Percentiles rank a stretch among this genome's conserved stretches.
These are phyloP conservation scores for Platichthys flesus DNA, from an alignment of 2,113 vertebrate genomes.

Conservation along the genomic window DNA sequence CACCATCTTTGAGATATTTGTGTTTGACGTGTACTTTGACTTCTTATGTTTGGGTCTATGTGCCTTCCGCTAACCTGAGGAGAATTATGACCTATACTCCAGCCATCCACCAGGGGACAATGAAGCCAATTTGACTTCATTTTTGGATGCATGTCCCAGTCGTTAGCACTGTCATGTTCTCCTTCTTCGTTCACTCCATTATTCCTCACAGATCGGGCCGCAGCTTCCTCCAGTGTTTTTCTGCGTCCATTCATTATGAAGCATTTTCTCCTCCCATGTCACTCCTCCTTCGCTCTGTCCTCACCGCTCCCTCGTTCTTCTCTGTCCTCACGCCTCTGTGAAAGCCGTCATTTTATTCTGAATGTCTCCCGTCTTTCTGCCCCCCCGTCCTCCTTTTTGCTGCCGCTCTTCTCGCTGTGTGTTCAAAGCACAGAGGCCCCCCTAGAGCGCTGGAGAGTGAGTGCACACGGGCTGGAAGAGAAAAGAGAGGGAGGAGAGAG, in stretches of 20 bases:
- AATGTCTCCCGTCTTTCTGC: conserved; percentile 26
- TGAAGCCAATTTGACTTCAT: no score
- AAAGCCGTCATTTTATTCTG: conserved; percentile 35
- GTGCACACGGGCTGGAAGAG: conserved; percentile 27
- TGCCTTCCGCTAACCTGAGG: no score
- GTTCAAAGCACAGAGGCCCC: conserved; percentile 49
- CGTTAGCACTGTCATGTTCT: conserved; percentile 31
- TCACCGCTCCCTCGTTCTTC: neutral
- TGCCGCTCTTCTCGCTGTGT: conserved; percentile 32
- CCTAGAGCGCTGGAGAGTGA: conserved; percentile 30
- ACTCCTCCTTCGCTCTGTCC: conserved; percentile 17
- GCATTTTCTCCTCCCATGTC: conserved; percentile 35
- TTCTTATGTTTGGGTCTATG: no score
- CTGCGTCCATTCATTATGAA: conserved; percentile 45
- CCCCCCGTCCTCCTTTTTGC: conserved; percentile 34
- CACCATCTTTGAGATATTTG: no score
- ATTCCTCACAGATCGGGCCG: conserved; percentile 24
- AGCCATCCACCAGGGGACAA: no score
- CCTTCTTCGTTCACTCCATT: conserved; percentile 15
- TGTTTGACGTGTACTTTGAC: no score
- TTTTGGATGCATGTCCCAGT: conserved; percentile 6
- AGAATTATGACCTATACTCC: no score
- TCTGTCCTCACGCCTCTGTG: conserved; percentile 16
- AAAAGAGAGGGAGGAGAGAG: conserved; percentile 6
- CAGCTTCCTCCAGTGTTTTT: conserved; percentile 21